A percentile compares a stretch with the other conserved stretches of the same genome.
Evolutionary conservation across 2,888 invertebrate genomes (phyloP).

Genomic region (Idaea dimidiata): DNA sequence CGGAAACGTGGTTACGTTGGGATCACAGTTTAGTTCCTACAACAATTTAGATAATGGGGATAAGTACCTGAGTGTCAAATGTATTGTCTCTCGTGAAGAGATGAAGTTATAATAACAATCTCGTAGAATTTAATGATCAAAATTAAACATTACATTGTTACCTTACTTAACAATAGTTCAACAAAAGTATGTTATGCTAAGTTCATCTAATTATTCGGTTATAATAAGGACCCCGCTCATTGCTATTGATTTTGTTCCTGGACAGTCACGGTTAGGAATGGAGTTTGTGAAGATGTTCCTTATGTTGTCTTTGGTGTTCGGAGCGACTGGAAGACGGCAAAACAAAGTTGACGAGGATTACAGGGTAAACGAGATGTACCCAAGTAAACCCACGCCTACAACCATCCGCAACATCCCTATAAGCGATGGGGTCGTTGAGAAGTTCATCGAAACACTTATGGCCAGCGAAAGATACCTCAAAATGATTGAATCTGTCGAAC

Average conservation of each 20-base stretch:
- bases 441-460: constrained; percentile 64
- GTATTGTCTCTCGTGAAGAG: background rate
- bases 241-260: background rate
- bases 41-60: too few relatives aligned
- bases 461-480: constrained; percentile 61
- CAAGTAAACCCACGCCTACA: constrained; percentile 16
- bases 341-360: background rate
- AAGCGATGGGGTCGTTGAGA: constrained; percentile 56
- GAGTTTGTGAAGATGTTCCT: background rate
- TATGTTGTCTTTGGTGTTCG: background rate
- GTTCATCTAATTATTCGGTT: background rate
- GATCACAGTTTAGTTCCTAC: too few relatives aligned
- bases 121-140: background rate
- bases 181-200: background rate
- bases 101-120: background rate
- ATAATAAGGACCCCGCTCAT: background rate
- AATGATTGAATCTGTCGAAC: constrained; percentile 58
- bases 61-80: background rate
- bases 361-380: background rate
- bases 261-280: background rate
- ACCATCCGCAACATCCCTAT: constrained; percentile 32
- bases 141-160: constrained; percentile 1
- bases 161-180: background rate
- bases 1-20: too few relatives aligned
- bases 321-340: background rate